A percentile compares a stretch with the other conserved stretches of the same genome.
Conservation (phyloP, 2,113 vertebrate species). For the Struthidea cinerea region DNA sequence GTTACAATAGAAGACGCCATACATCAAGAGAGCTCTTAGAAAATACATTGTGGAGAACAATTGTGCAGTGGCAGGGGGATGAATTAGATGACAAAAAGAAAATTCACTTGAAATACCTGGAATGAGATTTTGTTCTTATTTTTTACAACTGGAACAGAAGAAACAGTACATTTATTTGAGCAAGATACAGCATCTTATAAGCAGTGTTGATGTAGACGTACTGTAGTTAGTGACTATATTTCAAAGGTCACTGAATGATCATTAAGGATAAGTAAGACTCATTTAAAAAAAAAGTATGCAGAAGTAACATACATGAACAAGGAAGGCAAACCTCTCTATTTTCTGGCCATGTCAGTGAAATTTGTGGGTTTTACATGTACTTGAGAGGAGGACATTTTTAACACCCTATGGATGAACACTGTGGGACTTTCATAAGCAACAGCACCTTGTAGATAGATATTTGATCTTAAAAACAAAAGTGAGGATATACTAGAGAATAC, state of each 20-base stretch:
- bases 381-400: not conserved
- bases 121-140: slow-evolving; percentile 17
- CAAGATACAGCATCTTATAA: not conserved
- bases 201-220: not conserved
- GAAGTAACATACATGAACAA: not conserved
- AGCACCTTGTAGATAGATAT: not conserved
- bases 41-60: slow-evolving; percentile 17
- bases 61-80: not conserved
- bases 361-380: not conserved
- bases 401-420: not conserved
- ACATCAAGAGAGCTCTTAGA: slow-evolving; percentile 29
- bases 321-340: not conserved
- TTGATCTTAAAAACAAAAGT: not conserved
- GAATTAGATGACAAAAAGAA: slow-evolving; percentile 41
- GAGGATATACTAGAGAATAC: not conserved
- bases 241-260: not conserved
- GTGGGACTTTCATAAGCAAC: not conserved
- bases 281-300: not conserved
- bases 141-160: not conserved
- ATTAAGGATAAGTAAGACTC: not conserved
- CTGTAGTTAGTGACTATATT: not conserved
- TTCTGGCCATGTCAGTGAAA: not conserved
- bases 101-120: not conserved
- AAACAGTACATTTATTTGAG: not conserved
- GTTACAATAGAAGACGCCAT: slow-evolving; percentile 42